Evolutionary conservation across 2,797 vertebrate genomes (phyloP), one percentile per base, ranked within the genome.

Genomic region (Erpetoichthys calabaricus): DNA sequence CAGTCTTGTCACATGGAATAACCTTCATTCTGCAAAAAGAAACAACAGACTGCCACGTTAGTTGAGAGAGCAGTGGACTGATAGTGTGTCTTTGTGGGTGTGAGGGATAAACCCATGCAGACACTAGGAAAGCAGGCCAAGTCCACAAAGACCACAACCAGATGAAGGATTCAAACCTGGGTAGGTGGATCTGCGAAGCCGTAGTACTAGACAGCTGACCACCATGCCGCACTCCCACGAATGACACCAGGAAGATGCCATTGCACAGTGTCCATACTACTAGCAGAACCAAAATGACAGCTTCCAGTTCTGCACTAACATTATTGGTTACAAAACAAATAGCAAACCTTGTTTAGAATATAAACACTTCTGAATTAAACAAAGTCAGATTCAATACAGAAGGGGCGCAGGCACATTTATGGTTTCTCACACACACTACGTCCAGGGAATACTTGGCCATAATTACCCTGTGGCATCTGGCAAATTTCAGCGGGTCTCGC

Each of bases 381-480:
- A 56, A 63, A 70, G 69, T 74, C 72, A 67, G 75, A 76, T 77
- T 74, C 58, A 68, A 75, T 77, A 68, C 75, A 65, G 78, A 25
- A 25, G 67, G 72, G 70, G 75, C 77, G 77, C 80, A 75, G 71
- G 70, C 72, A 70, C 73, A 79, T 74, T 81, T 80, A 76, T 75
- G 80, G 75, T 82, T 87, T 89, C 86, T 88, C 83, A 86, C 81
- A 87, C 78, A 73, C 83, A 74, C 73, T 65, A 57, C 70, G 72
- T 74, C 77, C 77, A 73, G 85, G 84, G 86, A 91, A 88, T 85
- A 85, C 70, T 88, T 77, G 68, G 79, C 81, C 76, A 79, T 87
- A 83, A 87, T 87, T 84, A 85, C 82, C 70, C 65, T 65, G 54
- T 63, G 76, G 86, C 86, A 89, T 97, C 94, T 97, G 94, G 91